Evolutionary conservation across 2,113 vertebrate genomes (phyloP), one percentile per base, ranked within the genome.

Genomic region (Sinocyclocheilus anshuiensis): DNA sequence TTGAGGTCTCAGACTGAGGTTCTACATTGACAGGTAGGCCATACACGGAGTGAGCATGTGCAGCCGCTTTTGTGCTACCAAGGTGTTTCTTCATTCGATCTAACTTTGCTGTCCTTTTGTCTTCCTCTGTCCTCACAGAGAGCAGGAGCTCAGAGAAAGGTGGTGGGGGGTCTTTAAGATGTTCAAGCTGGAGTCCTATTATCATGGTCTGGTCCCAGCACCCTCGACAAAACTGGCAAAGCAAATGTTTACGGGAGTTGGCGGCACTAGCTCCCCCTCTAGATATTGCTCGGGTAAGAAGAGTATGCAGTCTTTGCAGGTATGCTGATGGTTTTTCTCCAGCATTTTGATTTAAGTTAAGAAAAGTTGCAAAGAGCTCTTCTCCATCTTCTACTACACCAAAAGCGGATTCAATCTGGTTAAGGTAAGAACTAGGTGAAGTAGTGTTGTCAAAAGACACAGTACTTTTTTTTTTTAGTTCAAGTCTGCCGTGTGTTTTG

Each of bases 401-500:
- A 72, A 90, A 88, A 6, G 78, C 78, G 36, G 86, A 86, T 4
- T 90, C 84, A 75, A 85, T 74, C 22, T 89, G 86, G 20, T 13
- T 82, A 42, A 90, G 5, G 7, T 89, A 88, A 18, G 84, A 13
- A 10, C 36, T 74, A 71, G 67, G 67, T 36, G 67, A 71, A 33
- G 67, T 39, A 39, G 39, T 39, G 39, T 39, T 39, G 39, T 39
- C 36, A 36, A 36, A 36, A 36, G 36, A n/a, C n/a, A n/a, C n/a
- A n/a, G n/a, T n/a, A n/a, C n/a, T n/a, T n/a, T n/a, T n/a, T n/a
- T n/a, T n/a, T n/a, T n/a, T n/a, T n/a, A n/a, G n/a, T n/a, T n/a
- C n/a, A n/a, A n/a, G n/a, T n/a, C n/a, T n/a, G n/a, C n/a, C n/a
- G n/a, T n/a, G n/a, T n/a, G n/a, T n/a, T n/a, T n/a, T n/a, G n/a